These are phyloP conservation scores for Galemys pyrenaicus DNA, from an alignment of 2,113 vertebrate species.

Conservation along the genomic window DNA sequence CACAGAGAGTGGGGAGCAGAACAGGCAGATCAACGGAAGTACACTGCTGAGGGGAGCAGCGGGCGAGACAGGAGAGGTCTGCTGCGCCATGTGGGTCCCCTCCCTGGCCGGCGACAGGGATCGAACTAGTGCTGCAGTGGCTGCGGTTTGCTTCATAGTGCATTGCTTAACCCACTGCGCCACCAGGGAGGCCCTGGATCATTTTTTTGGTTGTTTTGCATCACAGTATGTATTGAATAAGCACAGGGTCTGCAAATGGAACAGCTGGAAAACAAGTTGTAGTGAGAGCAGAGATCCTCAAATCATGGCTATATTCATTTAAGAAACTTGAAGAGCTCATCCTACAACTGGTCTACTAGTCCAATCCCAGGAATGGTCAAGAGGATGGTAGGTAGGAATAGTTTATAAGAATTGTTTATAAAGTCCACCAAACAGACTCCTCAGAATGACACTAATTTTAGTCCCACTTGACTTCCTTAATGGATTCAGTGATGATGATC, in stretches of 20 bases:
- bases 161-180: no score
- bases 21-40: no score
- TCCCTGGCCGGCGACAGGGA: no score
- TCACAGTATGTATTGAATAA: not conserved
- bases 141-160: no score
- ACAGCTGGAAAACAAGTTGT: not conserved
- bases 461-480: not conserved
- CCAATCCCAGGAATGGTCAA: not conserved
- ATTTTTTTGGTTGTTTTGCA: not conserved
- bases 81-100: no score
- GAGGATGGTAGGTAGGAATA: not conserved
- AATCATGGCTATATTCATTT: not conserved
- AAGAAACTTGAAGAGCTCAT: not conserved
- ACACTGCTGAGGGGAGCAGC: no score
- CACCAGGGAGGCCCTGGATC: no score
- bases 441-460: not conserved
- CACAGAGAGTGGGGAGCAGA: no score
- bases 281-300: not conserved
- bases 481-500: not conserved
- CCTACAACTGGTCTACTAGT: not conserved
- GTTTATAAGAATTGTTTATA: not conserved
- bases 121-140: no score
- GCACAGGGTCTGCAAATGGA: not conserved
- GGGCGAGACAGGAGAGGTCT: no score
- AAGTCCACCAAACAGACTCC: not conserved